phyloP scores from a whole-genome alignment of 2,797 vertebrate genomes.

The Clarias platycephalus region DNA sequence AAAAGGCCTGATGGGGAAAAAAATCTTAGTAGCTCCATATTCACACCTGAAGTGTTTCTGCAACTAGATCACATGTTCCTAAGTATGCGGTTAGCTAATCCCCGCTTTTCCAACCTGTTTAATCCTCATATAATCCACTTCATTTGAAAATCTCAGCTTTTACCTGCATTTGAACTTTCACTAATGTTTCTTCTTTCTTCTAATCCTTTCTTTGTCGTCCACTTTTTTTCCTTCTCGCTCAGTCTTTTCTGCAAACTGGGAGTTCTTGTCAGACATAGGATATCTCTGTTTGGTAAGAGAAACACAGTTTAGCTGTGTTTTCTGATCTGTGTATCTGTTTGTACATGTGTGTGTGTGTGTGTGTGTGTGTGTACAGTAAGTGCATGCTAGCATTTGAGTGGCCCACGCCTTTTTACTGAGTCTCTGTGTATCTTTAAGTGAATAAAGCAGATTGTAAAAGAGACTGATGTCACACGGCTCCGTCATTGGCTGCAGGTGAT shows the following conservation, averaged over 20 bases:
- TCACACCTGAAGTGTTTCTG: not conserved
- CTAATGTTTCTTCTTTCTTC: constrained; percentile 22
- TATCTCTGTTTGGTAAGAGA: constrained; percentile 72
- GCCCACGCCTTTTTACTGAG: not conserved
- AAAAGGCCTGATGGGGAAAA: too few species aligned
- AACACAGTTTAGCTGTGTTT: constrained; percentile 14
- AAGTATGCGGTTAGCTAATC: constrained; percentile 62
- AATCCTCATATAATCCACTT: constrained; percentile 9
- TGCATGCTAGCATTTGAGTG: constrained; percentile 7
- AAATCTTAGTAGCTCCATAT: not conserved
- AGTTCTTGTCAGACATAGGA: constrained; percentile 75
- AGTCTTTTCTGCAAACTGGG: constrained; percentile 81
- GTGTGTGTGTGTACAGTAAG: constrained; percentile 9
- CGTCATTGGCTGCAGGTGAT: not conserved
- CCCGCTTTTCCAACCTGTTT: not conserved
- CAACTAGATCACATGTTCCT: not conserved
- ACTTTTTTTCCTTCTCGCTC: constrained; percentile 21
- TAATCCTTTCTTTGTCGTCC: constrained; percentile 18
- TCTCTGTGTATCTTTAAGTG: not conserved
- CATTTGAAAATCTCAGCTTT: not conserved
- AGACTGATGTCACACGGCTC: not conserved
- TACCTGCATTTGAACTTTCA: not conserved
- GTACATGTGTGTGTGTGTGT: constrained; percentile 11
- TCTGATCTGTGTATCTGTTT: constrained; percentile 7
- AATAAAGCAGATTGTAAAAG: not conserved